These are phyloP conservation scores for Leuciscus idus DNA, from an alignment of 2,113 vertebrate species.

Conservation along the genomic window DNA sequence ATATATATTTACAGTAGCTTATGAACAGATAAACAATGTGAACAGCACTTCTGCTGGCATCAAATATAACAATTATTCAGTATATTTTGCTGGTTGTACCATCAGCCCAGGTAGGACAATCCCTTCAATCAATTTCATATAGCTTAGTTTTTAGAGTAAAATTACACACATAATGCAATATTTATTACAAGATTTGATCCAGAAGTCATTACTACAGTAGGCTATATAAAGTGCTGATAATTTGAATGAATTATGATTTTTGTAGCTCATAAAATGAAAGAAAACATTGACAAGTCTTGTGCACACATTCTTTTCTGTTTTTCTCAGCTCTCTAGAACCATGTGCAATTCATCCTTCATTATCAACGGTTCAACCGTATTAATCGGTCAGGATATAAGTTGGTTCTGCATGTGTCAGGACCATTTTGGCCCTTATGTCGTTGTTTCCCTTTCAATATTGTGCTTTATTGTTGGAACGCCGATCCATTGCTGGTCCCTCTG, in stretches of 20 bases:
- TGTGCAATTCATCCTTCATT: constrained; percentile 16
- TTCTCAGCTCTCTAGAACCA: not conserved
- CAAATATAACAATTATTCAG: not conserved
- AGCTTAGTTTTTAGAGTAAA: not conserved
- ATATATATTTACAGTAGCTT: not conserved
- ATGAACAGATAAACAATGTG: not conserved
- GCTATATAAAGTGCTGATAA: not conserved
- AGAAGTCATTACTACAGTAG: not conserved
- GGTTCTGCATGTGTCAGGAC: not conserved
- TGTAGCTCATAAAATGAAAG: not conserved
- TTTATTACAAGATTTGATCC: not conserved
- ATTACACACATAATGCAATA: not conserved
- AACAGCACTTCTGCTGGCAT: not conserved
- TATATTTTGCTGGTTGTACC: not conserved
- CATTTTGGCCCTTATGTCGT: not conserved
- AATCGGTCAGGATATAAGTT: too few species aligned
- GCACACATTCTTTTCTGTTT: constrained; percentile 4
- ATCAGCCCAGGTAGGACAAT: constrained; percentile 16
- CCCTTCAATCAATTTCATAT: not conserved
- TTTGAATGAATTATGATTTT: not conserved
- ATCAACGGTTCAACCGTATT: not conserved
- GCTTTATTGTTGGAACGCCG: constrained; percentile 28
- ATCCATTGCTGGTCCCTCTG: constrained; percentile 41
- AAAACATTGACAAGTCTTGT: not conserved
- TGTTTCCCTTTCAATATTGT: not conserved